Base-by-base conservation (phyloP, 2,888 invertebrate genomes). In the Apoda limacodes region DNA sequence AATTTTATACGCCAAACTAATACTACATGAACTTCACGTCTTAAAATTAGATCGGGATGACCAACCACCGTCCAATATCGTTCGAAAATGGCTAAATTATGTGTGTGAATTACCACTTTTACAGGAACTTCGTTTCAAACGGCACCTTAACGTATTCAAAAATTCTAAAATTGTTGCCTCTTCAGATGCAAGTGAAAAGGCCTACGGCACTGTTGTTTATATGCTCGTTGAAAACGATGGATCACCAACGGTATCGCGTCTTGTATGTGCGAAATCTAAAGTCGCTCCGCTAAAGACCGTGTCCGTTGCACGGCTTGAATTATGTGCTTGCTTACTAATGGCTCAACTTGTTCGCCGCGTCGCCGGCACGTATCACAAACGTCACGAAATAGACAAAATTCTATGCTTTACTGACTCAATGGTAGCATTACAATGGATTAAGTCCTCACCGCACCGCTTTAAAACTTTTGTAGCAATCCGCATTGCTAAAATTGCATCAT, bases 1-100 rank as follows among this genome's bases (percentile, higher is more conserved):
- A n/a, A n/a, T n/a, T n/a, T n/a, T n/a, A 29, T 34, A 28, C 23
- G 28, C 33, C 7, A 33, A 33, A 28, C 25, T 33, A 10, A 9
- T 33, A 4, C 14, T 33, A 7, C 28, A 33, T 14, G 21, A 29
- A 13, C 15, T 33, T 9, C n/a, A n/a, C n/a, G n/a, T n/a, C n/a
- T n/a, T 32, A 13, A 30, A 25, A 13, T 10, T 24, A 5, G 31
- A 26, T n/a, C 26, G 31, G 31, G 31, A 31, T 9, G 22, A 25
- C 9, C 11, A 10, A 13, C 31, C 31, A 3, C 31, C 31, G 3
- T 9, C 12, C 3, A 15, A 20, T 13, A 22, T 31, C 4, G 7
- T 22, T 7, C n/a, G 22, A 13, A 3, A 13, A 5, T 31, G 31
- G 31, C 5, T 10, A 13, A 21, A 14, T 4, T 31, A 20, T 13